Conservation (phyloP, 2,888 invertebrate genomes). For the Hyppa rectilinea region DNA sequence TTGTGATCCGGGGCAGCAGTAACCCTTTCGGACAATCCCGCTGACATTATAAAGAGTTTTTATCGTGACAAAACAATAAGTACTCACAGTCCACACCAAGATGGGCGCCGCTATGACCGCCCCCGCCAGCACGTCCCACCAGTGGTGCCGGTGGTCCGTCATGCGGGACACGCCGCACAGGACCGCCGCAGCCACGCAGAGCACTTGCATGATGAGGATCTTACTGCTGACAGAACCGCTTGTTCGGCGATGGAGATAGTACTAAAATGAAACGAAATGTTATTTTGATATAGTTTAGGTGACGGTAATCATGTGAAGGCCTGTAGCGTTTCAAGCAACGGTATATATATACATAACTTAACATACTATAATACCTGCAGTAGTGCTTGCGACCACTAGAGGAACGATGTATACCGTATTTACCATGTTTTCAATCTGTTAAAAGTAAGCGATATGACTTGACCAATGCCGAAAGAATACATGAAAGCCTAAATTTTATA, state of each 20-base stretch:
- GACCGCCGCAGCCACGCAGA: conserved; percentile 88
- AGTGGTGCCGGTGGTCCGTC: conserved; percentile 93
- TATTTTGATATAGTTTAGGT: not conserved
- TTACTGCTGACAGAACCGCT: conserved; percentile 59
- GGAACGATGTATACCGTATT: too few relatives aligned
- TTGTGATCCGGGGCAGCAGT: too few relatives aligned
- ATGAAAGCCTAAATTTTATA: too few relatives aligned
- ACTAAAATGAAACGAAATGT: conserved; percentile 80
- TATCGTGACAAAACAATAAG: too few relatives aligned
- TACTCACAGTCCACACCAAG: conserved; percentile 91
- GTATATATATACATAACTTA: not conserved
- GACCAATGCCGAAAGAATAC: too few relatives aligned
- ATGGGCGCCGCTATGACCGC: conserved; percentile 89
- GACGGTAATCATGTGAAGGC: not conserved
- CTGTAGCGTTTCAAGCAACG: not conserved
- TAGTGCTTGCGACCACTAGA: too few relatives aligned
- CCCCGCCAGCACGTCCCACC: conserved; percentile 94
- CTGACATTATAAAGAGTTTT: too few relatives aligned
- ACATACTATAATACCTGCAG: too few relatives aligned
- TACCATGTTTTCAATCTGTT: too few relatives aligned
- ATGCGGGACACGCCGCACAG: conserved; percentile 92
- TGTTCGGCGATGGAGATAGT: conserved; percentile 89
- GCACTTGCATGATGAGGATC: conserved; percentile 89
- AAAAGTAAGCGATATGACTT: too few relatives aligned
- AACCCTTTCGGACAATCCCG: too few relatives aligned